Evolutionary conservation across 2,113 vertebrate species (phyloP).

Genomic region (Gasterosteus nipponicus): DNA sequence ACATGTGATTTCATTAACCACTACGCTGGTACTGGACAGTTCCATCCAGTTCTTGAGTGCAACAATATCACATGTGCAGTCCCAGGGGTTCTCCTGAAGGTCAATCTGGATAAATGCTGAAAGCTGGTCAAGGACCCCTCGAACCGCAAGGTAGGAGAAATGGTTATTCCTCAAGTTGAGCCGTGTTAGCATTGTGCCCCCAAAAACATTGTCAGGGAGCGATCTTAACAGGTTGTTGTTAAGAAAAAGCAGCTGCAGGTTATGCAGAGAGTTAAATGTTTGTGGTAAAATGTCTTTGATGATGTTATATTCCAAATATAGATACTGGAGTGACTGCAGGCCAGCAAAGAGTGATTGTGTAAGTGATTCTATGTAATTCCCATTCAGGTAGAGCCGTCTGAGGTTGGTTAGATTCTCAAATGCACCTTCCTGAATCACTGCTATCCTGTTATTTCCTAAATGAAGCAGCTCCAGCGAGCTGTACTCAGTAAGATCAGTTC

Average conservation of each 20-base stretch:
- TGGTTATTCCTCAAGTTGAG: conserved; percentile 98
- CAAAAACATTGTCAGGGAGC: conserved; percentile 91
- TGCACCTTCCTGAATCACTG: conserved; percentile 93
- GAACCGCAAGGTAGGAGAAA: conserved; percentile 92
- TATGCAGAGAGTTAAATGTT: conserved; percentile 91
- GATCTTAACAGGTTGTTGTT: conserved; percentile 96
- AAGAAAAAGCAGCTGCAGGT: conserved; percentile 94
- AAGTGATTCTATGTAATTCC: conserved; percentile 95
- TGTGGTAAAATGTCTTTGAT: conserved; percentile 94
- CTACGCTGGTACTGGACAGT: conserved; percentile 89
- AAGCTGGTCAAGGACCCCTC: conserved; percentile 95
- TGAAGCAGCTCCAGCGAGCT: conserved; percentile 94
- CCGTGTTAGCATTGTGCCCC: conserved; percentile 92
- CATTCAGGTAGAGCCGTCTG: conserved; percentile 95
- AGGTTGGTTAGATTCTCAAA: conserved; percentile 95
- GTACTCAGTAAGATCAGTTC: conserved; percentile 89
- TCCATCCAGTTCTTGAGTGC: conserved; percentile 98
- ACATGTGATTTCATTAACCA: conserved; percentile 96
- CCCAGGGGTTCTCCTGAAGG: conserved; percentile 98
- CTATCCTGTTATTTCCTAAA: conserved; percentile 95
- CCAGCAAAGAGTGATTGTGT: conserved; percentile 90
- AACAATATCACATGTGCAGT: conserved; percentile 95
- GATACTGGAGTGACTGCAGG: conserved; percentile 94
- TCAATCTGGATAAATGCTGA: conserved; percentile 98
- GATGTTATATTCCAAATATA: conserved; percentile 98